Conservation (phyloP, 2,797 vertebrate genomes). For the Mus caroli region DNA sequence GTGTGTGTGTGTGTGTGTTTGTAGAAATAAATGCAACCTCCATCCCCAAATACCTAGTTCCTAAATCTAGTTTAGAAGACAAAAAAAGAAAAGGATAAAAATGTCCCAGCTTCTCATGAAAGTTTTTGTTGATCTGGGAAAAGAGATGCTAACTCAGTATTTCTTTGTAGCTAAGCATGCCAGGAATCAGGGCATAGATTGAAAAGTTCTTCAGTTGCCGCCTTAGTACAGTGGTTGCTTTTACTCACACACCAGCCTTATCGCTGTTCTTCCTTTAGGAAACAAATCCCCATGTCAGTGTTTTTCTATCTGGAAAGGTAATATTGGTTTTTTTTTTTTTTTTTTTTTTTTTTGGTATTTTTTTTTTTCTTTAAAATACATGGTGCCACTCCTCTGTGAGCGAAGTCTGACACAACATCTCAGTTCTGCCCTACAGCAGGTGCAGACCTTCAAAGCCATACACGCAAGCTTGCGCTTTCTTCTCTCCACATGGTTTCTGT, state of each 20-base stretch:
- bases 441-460: conserved; percentile 71
- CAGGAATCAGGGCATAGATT: background rate
- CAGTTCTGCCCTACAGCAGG: conserved; percentile 65
- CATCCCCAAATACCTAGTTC: background rate
- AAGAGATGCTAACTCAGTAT: conserved; percentile 11
- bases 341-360: too few species aligned
- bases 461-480: conserved; percentile 47
- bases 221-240: background rate
- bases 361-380: conserved; percentile 24
- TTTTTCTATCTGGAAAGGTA: conserved; percentile 30
- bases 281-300: conserved; percentile 1
- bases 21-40: background rate
- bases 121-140: conserved; percentile 17
- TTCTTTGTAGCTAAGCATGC: background rate
- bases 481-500: conserved; percentile 48
- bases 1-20: conserved; percentile 22
- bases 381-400: conserved; percentile 45
- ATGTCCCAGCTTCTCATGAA: background rate
- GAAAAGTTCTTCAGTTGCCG: background rate
- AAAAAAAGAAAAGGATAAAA: background rate
- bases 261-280: conserved; percentile 47
- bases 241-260: background rate
- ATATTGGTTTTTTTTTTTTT: too few species aligned
- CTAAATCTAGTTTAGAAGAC: conserved; percentile 41
- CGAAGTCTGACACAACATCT: conserved; percentile 31